Evolutionary conservation across 1,140 invertebrate genomes (phyloP).

Genomic region (Glossosoma conforme): DNA sequence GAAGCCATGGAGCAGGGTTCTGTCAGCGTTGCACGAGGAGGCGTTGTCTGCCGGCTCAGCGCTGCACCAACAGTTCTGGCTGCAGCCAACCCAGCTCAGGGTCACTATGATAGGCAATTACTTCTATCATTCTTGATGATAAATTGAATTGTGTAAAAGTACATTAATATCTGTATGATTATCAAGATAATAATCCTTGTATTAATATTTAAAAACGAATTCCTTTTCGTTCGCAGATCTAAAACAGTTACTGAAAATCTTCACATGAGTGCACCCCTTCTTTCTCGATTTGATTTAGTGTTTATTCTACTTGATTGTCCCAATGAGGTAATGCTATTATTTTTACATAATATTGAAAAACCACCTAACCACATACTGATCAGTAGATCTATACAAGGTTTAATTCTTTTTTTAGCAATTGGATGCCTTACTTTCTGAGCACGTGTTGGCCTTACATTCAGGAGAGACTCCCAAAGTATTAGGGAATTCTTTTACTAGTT

Average conservation of each 20-base stretch:
- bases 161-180: no score
- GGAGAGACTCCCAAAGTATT: slow-evolving; percentile 40
- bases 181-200: background rate
- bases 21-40: slow-evolving; percentile 85
- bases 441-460: slow-evolving; percentile 73
- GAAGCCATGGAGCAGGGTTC: slow-evolving; percentile 95
- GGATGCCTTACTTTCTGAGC: slow-evolving; percentile 73
- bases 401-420: slow-evolving; percentile 50
- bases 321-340: slow-evolving; percentile 49
- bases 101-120: slow-evolving; percentile 72
- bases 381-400: slow-evolving; percentile 6
- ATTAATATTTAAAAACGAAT: no score
- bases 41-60: slow-evolving; percentile 72
- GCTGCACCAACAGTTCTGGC: slow-evolving; percentile 82
- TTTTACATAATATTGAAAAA: background rate
- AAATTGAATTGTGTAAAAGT: no score
- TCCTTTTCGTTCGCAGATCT: slow-evolving; percentile 40
- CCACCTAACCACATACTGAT: background rate
- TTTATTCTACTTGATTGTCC: slow-evolving; percentile 88
- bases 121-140: no score
- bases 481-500: slow-evolving; percentile 10
- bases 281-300: slow-evolving; percentile 91
- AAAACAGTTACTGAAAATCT: slow-evolving; percentile 90
- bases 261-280: slow-evolving; percentile 74
- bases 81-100: slow-evolving; percentile 85